Evolutionary conservation across 2,113 vertebrate genomes (phyloP).

Genomic region (Vimba vimba): DNA sequence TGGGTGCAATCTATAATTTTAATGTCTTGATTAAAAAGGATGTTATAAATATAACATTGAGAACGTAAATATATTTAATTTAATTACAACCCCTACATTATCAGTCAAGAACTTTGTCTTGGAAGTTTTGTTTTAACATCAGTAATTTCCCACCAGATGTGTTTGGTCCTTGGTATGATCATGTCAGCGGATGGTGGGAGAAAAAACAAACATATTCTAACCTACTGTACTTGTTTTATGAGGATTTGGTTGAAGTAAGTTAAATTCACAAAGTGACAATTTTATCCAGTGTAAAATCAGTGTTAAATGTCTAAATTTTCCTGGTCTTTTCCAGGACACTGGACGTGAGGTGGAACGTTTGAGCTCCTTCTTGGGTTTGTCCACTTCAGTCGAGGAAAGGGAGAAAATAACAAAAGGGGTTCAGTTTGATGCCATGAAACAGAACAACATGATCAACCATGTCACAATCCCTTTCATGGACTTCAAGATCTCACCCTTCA

Average conservation of each 20-base stretch:
- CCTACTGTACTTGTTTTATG: conserved; percentile 83
- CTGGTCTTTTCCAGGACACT: conserved; percentile 65
- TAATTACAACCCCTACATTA: neutral
- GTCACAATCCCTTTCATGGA: conserved; percentile 60
- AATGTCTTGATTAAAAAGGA: no score
- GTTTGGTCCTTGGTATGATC: conserved; percentile 83
- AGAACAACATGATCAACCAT: conserved; percentile 77
- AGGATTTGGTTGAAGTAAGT: conserved; percentile 82
- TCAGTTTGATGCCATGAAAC: conserved; percentile 80
- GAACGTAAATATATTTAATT: neutral
- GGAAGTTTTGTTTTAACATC: neutral
- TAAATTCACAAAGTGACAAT: neutral
- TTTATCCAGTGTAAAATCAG: neutral
- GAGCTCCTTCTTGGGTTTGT: conserved; percentile 76
- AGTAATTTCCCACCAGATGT: conserved; percentile 61
- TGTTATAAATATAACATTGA: no score
- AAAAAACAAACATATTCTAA: conserved; percentile 75
- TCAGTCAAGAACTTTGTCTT: neutral
- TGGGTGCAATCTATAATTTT: neutral
- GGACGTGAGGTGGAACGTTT: conserved; percentile 69
- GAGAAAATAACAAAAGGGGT: conserved; percentile 66
- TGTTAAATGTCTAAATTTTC: neutral
- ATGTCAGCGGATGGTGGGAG: conserved; percentile 82
- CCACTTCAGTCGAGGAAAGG: conserved; percentile 59
- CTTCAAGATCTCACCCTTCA: conserved; percentile 72